Percentiles rank a stretch among this genome's conserved stretches.
These are phyloP conservation scores for Eumeta japonica DNA, from an alignment of 1,140 invertebrate species.

Conservation along the genomic window DNA sequence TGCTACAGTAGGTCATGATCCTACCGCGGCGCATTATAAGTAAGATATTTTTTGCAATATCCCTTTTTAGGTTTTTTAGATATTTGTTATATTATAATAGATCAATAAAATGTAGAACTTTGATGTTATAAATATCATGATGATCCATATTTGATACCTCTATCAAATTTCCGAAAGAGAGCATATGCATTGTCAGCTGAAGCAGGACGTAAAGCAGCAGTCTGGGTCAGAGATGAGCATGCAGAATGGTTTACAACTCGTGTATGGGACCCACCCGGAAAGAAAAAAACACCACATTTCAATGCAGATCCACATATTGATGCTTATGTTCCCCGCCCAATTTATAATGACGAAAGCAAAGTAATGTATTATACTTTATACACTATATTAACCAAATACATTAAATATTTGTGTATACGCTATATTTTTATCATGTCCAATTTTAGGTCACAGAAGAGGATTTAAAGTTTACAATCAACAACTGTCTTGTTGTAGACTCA, in stretches of 20 bases:
- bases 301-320: slow-evolving; percentile 62
- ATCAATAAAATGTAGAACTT: neutral
- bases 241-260: slow-evolving; percentile 71
- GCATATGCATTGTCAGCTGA: slow-evolving; percentile 79
- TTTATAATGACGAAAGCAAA: slow-evolving; percentile 69
- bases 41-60: slow-evolving; percentile 18
- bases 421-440: neutral
- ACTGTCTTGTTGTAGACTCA: slow-evolving; percentile 67
- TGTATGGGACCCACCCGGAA: slow-evolving; percentile 66
- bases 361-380: slow-evolving; percentile 24
- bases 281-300: slow-evolving; percentile 45
- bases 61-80: neutral
- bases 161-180: slow-evolving; percentile 71
- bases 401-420: neutral
- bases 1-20: slow-evolving; percentile 70
- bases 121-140: slow-evolving; percentile 70
- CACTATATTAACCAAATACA: neutral
- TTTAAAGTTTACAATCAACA: slow-evolving; percentile 65
- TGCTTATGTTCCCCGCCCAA: slow-evolving; percentile 68
- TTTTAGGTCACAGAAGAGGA: slow-evolving; percentile 62
- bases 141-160: slow-evolving; percentile 86
- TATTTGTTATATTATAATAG: neutral
- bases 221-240: slow-evolving; percentile 79
- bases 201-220: slow-evolving; percentile 81
- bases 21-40: slow-evolving; percentile 81